Percentiles rank a stretch among this genome's conserved stretches.
Evolutionary conservation across 2,113 vertebrate genomes (phyloP).

Genomic region (Acrocephalus arundinaceus): DNA sequence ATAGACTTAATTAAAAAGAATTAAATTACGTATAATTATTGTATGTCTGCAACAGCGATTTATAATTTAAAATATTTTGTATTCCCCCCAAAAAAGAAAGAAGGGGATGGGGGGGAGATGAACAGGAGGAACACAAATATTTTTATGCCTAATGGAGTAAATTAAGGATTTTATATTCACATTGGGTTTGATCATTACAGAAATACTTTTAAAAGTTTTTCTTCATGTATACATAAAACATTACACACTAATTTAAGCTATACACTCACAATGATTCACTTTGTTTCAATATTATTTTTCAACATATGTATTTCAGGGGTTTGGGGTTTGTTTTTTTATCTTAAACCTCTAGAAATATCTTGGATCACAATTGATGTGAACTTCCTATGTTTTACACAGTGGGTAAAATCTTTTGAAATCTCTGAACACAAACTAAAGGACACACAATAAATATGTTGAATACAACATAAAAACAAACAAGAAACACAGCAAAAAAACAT

Average conservation of each 20-base stretch:
- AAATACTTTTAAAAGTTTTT: not conserved
- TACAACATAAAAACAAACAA: not conserved
- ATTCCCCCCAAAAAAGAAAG: not conserved
- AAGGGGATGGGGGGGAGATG: rapidly evolving
- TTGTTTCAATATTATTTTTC: not conserved
- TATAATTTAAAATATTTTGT: not conserved
- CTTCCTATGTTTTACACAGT: not conserved
- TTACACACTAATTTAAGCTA: not conserved
- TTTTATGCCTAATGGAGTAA: not conserved
- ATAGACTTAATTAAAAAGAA: not conserved
- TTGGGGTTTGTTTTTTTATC: not conserved
- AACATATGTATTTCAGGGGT: not conserved
- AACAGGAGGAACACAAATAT: not conserved
- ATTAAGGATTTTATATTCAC: not conserved
- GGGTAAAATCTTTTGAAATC: not conserved
- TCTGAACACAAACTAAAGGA: not conserved
- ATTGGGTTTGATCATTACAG: not conserved
- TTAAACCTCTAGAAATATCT: not conserved
- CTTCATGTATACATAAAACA: not conserved
- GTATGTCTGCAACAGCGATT: not conserved
- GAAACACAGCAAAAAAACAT: not conserved
- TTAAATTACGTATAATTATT: not conserved
- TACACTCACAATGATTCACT: not conserved
- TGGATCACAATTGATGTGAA: not conserved
- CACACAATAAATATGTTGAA: not conserved